Conservation (phyloP, 2,888 invertebrate species). For the Synanthedon andrenaeformis region DNA sequence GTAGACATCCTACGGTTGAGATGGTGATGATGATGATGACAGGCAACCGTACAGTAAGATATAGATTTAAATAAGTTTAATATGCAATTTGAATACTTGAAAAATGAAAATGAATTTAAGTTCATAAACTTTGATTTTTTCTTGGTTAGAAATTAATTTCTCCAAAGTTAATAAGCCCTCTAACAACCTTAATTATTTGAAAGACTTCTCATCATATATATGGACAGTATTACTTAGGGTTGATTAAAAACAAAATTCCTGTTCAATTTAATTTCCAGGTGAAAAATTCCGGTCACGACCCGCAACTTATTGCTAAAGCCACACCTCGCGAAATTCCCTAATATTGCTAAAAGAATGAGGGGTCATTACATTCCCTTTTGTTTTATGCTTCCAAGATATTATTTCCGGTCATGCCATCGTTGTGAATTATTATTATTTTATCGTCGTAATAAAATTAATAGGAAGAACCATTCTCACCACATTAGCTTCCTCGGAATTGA, state of each 20-base stretch:
- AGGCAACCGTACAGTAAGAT: no score
- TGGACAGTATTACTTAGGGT: conserved; percentile 7
- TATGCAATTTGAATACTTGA: no score
- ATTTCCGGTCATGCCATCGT: conserved; percentile 59
- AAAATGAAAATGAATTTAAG: no score
- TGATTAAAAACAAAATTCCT: conserved; percentile 46
- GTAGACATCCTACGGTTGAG: no score
- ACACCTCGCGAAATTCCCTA: conserved; percentile 53
- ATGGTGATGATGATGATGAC: no score
- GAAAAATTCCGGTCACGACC: conserved; percentile 28
- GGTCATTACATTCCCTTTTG: conserved; percentile 52
- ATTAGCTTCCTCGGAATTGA: not conserved
- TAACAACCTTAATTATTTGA: no score
- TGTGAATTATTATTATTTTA: conserved; percentile 56
- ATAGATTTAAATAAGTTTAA: no score
- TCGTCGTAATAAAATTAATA: conserved; percentile 42
- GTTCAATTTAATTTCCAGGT: conserved; percentile 30
- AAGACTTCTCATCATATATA: no score
- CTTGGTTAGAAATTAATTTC: no score
- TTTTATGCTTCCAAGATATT: conserved; percentile 49
- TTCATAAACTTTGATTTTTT: no score
- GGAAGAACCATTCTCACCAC: conserved; percentile 4
- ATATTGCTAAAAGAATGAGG: conserved; percentile 49
- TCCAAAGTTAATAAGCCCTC: no score
- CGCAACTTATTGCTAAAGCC: conserved; percentile 30